phyloP scores from a whole-genome alignment of 92 coral and sea anemone species.

The Virgularia gustaviana region DNA sequence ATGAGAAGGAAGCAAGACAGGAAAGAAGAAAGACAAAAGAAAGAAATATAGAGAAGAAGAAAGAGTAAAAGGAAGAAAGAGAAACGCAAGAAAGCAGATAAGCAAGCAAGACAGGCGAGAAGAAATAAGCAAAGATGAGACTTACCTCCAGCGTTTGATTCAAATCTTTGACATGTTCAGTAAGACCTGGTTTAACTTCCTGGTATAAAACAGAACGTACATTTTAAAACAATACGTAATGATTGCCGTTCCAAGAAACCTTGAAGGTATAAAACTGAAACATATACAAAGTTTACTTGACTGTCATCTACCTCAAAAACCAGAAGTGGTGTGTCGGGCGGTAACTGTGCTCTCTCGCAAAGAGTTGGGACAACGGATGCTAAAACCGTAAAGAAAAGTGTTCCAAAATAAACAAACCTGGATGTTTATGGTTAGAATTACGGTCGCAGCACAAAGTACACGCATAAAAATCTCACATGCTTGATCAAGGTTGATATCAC shows the following conservation, averaged over 20 bases:
- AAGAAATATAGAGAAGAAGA: no score
- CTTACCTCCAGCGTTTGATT: conserved; percentile 59
- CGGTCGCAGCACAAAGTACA: background rate
- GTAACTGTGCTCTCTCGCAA: conserved; percentile 85
- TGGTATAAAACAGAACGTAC: conserved; percentile 25
- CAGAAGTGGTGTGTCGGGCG: conserved; percentile 68
- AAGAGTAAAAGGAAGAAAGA: background rate
- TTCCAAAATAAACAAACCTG: background rate
- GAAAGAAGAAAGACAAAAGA: no score
- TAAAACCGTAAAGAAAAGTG: conserved; percentile 14
- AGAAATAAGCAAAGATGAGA: background rate
- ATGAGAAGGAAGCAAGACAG: no score
- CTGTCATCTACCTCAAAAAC: conserved; percentile 72
- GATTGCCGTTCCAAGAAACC: background rate
- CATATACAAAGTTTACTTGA: no score
- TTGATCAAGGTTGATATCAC: no score
- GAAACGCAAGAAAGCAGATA: background rate
- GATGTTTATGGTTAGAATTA: background rate
- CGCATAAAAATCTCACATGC: no score
- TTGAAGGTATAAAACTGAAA: background rate
- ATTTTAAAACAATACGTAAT: background rate
- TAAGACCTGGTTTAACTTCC: conserved; percentile 85
- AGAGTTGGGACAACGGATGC: conserved; percentile 73
- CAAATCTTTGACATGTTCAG: conserved; percentile 80
- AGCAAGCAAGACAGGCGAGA: no score